Evolutionary conservation across 2,113 vertebrate species (phyloP).

Genomic region (Microcebus tavaratra): DNA sequence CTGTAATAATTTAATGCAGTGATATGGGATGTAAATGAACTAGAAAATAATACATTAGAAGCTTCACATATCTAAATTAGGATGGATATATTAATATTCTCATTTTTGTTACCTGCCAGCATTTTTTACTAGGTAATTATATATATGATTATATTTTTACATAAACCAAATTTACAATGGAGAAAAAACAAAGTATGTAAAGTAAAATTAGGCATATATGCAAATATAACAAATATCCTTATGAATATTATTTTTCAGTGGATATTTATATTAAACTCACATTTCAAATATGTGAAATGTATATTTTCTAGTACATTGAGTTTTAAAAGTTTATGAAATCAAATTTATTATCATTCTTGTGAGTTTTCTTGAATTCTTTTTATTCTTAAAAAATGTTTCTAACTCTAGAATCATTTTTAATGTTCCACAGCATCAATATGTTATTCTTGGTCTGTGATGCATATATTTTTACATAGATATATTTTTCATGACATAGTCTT

Average conservation of each 20-base stretch:
- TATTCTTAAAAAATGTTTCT: not conserved
- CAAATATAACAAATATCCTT: not conserved
- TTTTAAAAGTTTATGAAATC: not conserved
- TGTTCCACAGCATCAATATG: not conserved
- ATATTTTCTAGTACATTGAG: not conserved
- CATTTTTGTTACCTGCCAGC: not conserved
- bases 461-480: not conserved
- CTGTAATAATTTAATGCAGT: not conserved
- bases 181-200: not conserved
- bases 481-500: not conserved
- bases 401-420: not conserved
- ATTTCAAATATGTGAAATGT: not conserved
- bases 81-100: not conserved
- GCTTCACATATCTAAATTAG: not conserved
- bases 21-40: not conserved
- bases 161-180: not conserved
- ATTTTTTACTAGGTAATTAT: slow-evolving; percentile 16
- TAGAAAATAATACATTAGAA: slow-evolving; percentile 36
- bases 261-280: not conserved
- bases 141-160: not conserved
- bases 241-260: not conserved
- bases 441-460: not conserved
- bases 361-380: not conserved
- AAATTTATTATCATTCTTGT: not conserved
- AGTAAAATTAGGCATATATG: not conserved